Percentiles rank a stretch among this genome's conserved stretches.
These are phyloP conservation scores for Paramormyrops kingsleyae DNA, from an alignment of 2,113 vertebrate species.

Conservation along the genomic window DNA sequence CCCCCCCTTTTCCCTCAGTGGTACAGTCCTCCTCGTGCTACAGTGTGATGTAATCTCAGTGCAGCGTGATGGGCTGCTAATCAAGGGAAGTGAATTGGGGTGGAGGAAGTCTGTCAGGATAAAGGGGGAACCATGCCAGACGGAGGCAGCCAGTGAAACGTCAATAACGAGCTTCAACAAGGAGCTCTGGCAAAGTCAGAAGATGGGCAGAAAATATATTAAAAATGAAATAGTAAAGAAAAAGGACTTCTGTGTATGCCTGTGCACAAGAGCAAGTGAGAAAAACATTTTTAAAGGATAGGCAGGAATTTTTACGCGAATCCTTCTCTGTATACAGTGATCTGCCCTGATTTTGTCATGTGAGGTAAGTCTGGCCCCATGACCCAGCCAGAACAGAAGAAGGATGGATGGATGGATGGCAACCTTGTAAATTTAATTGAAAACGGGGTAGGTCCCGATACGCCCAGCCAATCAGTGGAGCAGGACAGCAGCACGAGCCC, in stretches of 20 bases:
- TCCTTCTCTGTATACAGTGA: not conserved
- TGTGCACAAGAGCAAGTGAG: not conserved
- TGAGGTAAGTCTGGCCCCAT: not conserved
- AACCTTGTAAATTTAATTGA: not conserved
- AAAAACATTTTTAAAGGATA: not conserved
- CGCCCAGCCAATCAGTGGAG: not conserved
- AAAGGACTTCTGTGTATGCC: not conserved
- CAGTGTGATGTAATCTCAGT: not conserved
- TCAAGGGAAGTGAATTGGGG: not conserved
- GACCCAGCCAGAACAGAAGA: not conserved
- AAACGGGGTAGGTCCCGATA: not conserved
- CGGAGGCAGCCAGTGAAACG: not conserved
- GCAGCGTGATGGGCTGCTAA: slow-evolving; percentile 1
- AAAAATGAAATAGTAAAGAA: not conserved
- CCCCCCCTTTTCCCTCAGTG: not conserved
- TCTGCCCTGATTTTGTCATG: not conserved
- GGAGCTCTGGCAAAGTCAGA: not conserved
- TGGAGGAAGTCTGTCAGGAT: slow-evolving; percentile 5
- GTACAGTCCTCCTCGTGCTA: not conserved
- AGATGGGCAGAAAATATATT: not conserved
- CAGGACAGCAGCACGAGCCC: not conserved
- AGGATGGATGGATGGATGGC: not conserved
- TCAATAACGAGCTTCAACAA: not conserved
- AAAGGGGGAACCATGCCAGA: not conserved
- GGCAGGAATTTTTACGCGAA: not conserved